phyloP scores from a whole-genome alignment of 1,140 invertebrate genomes.

The Zaprionus ghesquierei region DNA sequence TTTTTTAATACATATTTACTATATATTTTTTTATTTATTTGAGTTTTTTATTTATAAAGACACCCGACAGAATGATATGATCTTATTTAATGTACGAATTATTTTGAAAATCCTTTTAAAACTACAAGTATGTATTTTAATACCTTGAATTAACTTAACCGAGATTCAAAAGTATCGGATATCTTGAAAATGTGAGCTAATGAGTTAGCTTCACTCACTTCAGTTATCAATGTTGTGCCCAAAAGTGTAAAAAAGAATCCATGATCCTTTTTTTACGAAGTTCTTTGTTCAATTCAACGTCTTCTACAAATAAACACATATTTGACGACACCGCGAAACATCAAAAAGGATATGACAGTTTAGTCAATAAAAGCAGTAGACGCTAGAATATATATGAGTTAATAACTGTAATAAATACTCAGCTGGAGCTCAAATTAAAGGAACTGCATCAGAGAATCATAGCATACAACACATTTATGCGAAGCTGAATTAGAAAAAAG shows the following conservation, averaged over 20 bases:
- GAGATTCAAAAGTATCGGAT: background rate
- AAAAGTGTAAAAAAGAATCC: background rate
- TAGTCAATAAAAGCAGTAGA: too few relatives aligned
- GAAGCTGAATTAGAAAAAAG: background rate
- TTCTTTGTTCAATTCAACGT: background rate
- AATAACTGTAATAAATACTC: background rate
- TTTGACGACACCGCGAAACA: background rate
- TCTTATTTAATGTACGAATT: background rate
- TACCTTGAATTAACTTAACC: background rate
- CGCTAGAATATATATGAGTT: too few relatives aligned
- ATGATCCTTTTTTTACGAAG: too few relatives aligned
- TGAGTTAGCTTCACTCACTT: background rate
- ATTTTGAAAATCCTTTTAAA: too few relatives aligned
- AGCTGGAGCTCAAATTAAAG: background rate
- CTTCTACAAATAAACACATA: background rate
- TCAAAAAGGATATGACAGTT: background rate
- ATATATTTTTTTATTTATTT: too few relatives aligned
- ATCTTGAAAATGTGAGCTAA: too few relatives aligned
- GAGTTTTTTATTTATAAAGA: background rate
- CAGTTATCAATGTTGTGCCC: background rate
- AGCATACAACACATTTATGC: background rate
- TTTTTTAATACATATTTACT: too few relatives aligned
- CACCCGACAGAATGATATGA: background rate
- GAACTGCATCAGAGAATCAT: background rate
- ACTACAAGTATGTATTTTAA: too few relatives aligned